Conservation (phyloP, 2,888 invertebrate species). For the Trichogramma dendrolimi region DNA sequence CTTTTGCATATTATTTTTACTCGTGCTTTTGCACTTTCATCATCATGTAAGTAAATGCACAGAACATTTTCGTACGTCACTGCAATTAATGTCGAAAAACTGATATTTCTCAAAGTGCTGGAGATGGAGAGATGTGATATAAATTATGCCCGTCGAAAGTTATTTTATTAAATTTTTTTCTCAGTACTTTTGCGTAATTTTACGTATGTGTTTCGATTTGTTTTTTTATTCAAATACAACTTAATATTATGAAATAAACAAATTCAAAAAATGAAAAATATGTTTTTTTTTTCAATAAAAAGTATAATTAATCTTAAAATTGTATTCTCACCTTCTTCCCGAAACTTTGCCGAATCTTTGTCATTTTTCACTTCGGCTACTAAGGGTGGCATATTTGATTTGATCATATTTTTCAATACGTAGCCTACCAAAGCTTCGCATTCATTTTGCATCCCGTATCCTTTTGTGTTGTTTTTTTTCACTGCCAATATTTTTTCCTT, state of each 20-base stretch:
- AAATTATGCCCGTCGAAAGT: too few relatives aligned
- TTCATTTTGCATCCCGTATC: conserved; percentile 48
- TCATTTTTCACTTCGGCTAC: conserved; percentile 42
- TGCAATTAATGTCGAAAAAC: too few relatives aligned
- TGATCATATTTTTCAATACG: conserved; percentile 47
- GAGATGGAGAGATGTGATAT: too few relatives aligned
- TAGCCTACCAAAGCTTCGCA: conserved; percentile 45
- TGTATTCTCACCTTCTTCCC: conserved; percentile 44
- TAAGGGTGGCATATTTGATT: conserved; percentile 42
- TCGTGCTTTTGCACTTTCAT: too few relatives aligned
- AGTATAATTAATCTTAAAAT: too few relatives aligned
- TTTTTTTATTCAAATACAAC: not conserved
- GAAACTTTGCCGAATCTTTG: conserved; percentile 40
- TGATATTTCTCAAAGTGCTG: too few relatives aligned
- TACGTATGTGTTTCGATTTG: not conserved
- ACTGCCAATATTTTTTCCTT: conserved; percentile 44
- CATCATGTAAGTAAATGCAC: too few relatives aligned
- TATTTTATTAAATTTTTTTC: too few relatives aligned
- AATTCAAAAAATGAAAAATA: not conserved
- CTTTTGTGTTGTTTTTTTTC: conserved; percentile 40
- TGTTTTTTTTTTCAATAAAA: conserved; percentile 1
- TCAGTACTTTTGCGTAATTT: not conserved
- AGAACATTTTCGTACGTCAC: too few relatives aligned
- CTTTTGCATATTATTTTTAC: too few relatives aligned
- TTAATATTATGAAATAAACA: too few relatives aligned